Evolutionary conservation across 2,797 vertebrate species (phyloP).

Genomic region (Pseudopleuronectes americanus): DNA sequence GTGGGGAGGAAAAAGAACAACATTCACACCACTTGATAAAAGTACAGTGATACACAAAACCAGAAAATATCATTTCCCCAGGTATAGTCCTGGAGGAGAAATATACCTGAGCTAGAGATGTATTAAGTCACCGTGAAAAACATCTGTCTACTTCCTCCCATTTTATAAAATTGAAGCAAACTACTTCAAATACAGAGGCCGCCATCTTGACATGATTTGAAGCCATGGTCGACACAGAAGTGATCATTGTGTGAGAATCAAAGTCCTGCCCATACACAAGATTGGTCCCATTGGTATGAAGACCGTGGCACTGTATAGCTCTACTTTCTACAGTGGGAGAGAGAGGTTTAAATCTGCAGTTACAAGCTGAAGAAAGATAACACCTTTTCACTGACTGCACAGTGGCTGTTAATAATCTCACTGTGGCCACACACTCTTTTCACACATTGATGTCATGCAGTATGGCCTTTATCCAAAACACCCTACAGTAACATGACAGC

Average conservation of each 20-base stretch:
- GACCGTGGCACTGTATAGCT: background rate
- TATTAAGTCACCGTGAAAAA: too few relatives aligned
- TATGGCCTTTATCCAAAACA: background rate
- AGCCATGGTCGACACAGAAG: too few relatives aligned
- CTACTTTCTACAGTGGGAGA: background rate
- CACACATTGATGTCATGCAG: slow-evolving; percentile 4
- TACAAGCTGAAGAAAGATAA: slow-evolving; percentile 22
- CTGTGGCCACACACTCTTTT: background rate
- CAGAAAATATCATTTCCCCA: background rate
- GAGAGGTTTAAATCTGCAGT: slow-evolving; percentile 14
- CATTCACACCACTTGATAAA: background rate
- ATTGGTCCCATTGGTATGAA: background rate
- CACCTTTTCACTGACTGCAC: slow-evolving; percentile 13
- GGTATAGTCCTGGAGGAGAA: background rate
- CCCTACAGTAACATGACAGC: too few relatives aligned
- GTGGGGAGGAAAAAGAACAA: slow-evolving; percentile 42
- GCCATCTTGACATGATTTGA: too few relatives aligned
- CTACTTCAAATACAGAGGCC: too few relatives aligned
- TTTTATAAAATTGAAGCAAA: too few relatives aligned
- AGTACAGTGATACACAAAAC: background rate
- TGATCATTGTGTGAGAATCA: too few relatives aligned
- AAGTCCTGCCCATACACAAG: too few relatives aligned
- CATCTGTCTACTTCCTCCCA: too few relatives aligned
- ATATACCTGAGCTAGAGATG: background rate
- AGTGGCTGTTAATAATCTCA: slow-evolving; percentile 20